Percentiles rank a stretch among this genome's conserved stretches.
phyloP scores from a whole-genome alignment of 53 echinoderm and acorn worm species.

The Antedon mediterranea region DNA sequence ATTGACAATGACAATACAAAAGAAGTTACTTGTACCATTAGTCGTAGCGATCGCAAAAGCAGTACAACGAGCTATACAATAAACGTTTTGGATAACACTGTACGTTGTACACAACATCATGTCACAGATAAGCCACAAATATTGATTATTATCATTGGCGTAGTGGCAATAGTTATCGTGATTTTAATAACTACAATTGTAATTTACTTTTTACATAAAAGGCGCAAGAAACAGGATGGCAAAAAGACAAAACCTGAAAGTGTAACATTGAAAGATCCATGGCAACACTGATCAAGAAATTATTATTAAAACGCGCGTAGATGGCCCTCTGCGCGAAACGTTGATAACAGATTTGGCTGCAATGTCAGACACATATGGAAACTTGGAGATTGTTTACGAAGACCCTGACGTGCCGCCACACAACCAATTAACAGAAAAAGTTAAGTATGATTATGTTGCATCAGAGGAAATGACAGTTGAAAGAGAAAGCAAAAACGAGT shows the following conservation, averaged over 20 bases:
- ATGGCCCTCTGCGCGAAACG: background rate
- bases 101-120: background rate
- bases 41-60: background rate
- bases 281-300: background rate
- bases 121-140: background rate
- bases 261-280: background rate
- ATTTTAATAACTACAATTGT: background rate
- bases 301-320: background rate
- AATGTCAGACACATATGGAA: background rate
- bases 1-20: background rate
- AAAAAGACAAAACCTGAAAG: background rate
- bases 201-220: background rate
- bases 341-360: background rate
- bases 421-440: background rate
- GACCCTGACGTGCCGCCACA: background rate
- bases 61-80: background rate
- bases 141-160: background rate
- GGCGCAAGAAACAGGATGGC: background rate
- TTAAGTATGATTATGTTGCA: background rate
- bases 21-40: background rate
- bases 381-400: background rate
- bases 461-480: no score
- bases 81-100: background rate
- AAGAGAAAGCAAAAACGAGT: no score
- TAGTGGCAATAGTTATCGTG: background rate